Evolutionary conservation across 1,140 invertebrate genomes (phyloP).

Genomic region (Linepithema humile): DNA sequence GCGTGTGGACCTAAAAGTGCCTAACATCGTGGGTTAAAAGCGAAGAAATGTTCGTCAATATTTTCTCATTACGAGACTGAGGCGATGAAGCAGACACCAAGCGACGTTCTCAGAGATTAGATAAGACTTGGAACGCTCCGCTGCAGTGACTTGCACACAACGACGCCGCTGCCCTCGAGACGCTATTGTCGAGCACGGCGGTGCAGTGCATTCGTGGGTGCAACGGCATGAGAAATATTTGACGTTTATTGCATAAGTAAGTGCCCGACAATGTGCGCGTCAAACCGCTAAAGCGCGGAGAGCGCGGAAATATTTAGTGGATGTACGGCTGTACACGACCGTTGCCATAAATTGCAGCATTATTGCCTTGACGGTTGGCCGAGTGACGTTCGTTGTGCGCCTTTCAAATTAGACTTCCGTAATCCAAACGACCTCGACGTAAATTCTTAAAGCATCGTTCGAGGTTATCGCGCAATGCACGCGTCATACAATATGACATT

Average conservation of each 20-base stretch:
- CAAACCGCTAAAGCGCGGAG: constrained; percentile 36
- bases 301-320: constrained; percentile 21
- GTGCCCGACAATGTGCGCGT: constrained; percentile 17
- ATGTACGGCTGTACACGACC: background rate
- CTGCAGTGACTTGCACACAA: constrained; percentile 57
- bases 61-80: constrained; percentile 56
- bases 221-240: constrained; percentile 53
- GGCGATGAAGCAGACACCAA: constrained; percentile 47
- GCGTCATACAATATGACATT: background rate
- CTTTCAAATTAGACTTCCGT: constrained; percentile 42
- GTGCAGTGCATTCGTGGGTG: background rate
- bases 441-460: constrained; percentile 24
- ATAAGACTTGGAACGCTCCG: constrained; percentile 65
- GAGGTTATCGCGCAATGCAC: background rate
- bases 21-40: constrained; percentile 18
- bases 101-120: constrained; percentile 62
- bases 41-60: constrained; percentile 66
- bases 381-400: constrained; percentile 7
- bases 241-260: constrained; percentile 62
- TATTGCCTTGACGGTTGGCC: background rate
- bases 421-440: background rate
- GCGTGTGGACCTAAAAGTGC: background rate
- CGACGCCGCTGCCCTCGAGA: constrained; percentile 28
- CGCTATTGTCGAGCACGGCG: background rate
- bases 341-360: constrained; percentile 41